Conservation (phyloP, 2,113 vertebrate genomes). For the Trogon surrucura region DNA sequence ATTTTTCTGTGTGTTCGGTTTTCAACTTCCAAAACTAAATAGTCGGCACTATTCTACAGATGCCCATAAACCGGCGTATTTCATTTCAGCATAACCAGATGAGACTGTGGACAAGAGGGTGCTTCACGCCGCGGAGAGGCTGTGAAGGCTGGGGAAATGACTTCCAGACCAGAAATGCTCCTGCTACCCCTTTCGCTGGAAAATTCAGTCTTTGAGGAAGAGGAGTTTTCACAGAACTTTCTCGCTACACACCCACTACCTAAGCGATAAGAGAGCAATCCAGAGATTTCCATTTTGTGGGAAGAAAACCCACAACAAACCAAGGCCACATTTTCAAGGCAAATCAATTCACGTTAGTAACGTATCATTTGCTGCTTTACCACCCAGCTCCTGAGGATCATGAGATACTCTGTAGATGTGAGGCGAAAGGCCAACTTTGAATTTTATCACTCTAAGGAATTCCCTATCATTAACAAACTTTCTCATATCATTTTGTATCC, state of each 20-base stretch:
- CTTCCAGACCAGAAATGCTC: neutral
- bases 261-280: neutral
- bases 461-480: neutral
- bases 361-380: neutral
- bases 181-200: neutral
- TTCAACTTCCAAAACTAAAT: neutral
- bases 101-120: neutral
- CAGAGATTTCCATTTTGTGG: neutral
- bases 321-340: neutral
- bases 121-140: fast-evolving
- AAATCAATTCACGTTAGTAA: neutral
- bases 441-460: neutral
- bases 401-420: neutral
- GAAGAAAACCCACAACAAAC: neutral
- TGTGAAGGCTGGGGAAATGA: neutral
- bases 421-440: neutral
- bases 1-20: neutral
- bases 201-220: neutral
- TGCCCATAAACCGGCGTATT: neutral
- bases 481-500: neutral
- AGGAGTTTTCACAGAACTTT: neutral
- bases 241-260: neutral
- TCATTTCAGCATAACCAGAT: neutral
- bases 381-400: neutral
- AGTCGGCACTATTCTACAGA: neutral